Evolutionary conservation across 92 coral and sea anemone genomes (phyloP).

Genomic region (Blastomussa wellsi): DNA sequence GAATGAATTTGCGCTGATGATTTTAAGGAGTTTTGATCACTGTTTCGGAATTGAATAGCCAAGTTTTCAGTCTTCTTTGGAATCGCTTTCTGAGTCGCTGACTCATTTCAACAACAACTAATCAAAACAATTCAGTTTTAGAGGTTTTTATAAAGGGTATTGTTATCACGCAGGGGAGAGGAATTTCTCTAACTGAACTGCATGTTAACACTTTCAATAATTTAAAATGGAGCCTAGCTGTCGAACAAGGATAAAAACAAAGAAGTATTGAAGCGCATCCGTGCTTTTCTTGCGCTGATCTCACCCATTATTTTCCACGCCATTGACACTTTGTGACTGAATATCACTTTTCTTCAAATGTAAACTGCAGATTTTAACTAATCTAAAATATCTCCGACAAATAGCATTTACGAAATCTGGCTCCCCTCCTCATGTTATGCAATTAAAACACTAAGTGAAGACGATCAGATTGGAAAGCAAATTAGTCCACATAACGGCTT

Average conservation of each 20-base stretch:
- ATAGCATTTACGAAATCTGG: constrained; percentile 12
- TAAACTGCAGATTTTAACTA: constrained; percentile 5
- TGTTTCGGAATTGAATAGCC: not conserved
- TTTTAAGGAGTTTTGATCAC: not conserved
- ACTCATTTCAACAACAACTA: not conserved
- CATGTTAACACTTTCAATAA: constrained; percentile 8
- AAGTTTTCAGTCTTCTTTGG: not conserved
- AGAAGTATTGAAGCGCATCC: not conserved
- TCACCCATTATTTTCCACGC: not conserved
- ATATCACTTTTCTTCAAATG: not conserved
- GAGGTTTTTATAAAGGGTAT: not conserved
- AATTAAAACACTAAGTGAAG: not conserved
- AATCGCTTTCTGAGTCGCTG: not conserved
- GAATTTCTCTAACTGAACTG: not conserved
- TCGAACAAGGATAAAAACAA: not conserved
- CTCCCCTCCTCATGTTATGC: not conserved
- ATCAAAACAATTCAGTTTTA: constrained; percentile 9
- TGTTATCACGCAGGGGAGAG: not conserved
- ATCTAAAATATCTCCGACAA: not conserved
- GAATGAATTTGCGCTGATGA: not conserved
- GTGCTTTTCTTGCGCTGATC: not conserved
- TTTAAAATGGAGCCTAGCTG: constrained; percentile 9
- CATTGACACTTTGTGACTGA: not conserved
- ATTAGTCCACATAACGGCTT: constrained; percentile 12
- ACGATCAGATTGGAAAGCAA: not conserved